Evolutionary conservation across 2,797 vertebrate genomes (phyloP), one percentile per base, ranked within the genome.

Genomic region (Oceanodroma leucorhoa): DNA sequence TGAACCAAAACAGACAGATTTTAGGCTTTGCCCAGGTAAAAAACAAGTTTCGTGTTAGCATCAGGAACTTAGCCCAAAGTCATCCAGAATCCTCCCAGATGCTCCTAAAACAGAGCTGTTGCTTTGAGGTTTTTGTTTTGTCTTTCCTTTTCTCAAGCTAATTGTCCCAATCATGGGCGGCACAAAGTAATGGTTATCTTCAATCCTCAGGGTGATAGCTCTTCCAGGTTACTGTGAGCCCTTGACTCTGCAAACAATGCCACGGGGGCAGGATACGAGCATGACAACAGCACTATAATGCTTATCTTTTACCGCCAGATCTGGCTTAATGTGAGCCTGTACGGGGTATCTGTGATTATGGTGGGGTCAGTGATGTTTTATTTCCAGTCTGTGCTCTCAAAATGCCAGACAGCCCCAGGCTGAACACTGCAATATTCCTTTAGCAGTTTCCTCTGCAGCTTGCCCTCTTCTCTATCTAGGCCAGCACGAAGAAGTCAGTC

Each of bases 371-470:
- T 15, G 81, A 77, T 80, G 64, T 87, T 90, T 94, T 70, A 60
- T 92, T 93, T 90, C 80, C 48, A 53, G n/a, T 69, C 90, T 65
- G 58, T 92, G 90, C 80, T 92, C 94, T 95, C 87, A 62, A 90
- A 95, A 94, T 32, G 73, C 94, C 95, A 94, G 89, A 94, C 83
- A 76, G 85, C 77, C 80, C 80, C 80, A 94, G 90, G 91, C 83
- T 77, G 70, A 84, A 80, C 62, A 38, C 5, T 77, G 78, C 45
- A 80, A 67, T 91, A 65, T 75, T 87, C 60, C 60, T 87, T 53
- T 17, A 67, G 77, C 83, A 24, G 38, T 67, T 70, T 34, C 29
- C 66, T 94, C 91, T 79, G 62, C 87, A 83, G 73, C 26, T 78
- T 84, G 85, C 77, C 75, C 80, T 82, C 82, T 62, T 89, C 92